phyloP scores from a whole-genome alignment of 2,888 invertebrate species.

The Gari tellinella region DNA sequence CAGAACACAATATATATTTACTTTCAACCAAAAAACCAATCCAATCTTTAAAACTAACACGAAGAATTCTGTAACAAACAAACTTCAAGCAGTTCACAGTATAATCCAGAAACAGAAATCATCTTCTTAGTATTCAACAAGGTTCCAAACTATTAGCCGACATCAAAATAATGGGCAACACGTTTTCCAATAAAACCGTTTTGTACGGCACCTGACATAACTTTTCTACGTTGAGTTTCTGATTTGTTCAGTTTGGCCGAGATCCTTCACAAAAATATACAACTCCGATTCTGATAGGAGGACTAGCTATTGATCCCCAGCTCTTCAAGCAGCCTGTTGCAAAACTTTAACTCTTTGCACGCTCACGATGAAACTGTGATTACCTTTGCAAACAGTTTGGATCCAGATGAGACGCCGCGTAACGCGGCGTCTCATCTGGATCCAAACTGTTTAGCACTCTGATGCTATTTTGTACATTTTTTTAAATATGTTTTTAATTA shows the following conservation, averaged over 20 bases:
- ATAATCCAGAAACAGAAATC: constrained; percentile 20
- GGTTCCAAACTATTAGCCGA: constrained; percentile 21
- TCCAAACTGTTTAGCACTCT: no score
- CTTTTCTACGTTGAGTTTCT: constrained; percentile 48
- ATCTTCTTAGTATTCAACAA: constrained; percentile 20
- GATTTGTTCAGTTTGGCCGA: constrained; percentile 51
- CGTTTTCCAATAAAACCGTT: constrained; percentile 45
- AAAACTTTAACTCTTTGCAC: constrained; percentile 23
- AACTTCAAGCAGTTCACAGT: not conserved
- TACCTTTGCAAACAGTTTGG: no score
- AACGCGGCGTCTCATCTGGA: no score
- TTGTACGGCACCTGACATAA: constrained; percentile 41
- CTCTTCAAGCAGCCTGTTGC: constrained; percentile 41
- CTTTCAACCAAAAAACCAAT: no score
- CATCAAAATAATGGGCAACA: constrained; percentile 16
- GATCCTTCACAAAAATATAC: constrained; percentile 34
- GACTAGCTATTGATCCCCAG: constrained; percentile 31
- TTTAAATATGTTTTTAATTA: no score
- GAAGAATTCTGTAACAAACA: no score
- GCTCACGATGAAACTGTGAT: not conserved
- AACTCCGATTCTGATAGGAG: constrained; percentile 17
- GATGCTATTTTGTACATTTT: no score
- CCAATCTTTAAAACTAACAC: no score
- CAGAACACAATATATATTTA: no score
- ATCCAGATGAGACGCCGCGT: no score